Conservation (phyloP, 2,797 vertebrate genomes). For the Nyctibius grandis region DNA sequence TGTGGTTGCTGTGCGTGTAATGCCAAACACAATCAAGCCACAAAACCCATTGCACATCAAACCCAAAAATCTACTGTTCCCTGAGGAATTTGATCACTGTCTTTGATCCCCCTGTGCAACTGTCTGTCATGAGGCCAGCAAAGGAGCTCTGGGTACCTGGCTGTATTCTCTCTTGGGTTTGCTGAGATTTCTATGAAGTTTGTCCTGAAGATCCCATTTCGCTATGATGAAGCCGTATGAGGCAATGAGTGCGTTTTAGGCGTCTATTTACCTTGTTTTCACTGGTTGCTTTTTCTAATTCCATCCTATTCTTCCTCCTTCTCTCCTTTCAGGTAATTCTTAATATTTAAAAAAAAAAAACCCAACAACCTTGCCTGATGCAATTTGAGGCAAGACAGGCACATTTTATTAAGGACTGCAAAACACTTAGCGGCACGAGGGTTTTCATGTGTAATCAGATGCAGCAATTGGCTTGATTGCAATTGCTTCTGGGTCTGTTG, state of each 20-base stretch:
- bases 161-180: neutral
- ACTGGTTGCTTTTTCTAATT: neutral
- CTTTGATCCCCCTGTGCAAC: neutral
- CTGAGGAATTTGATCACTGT: neutral
- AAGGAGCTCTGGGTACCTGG: neutral
- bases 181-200: neutral
- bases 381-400: slow-evolving; percentile 17
- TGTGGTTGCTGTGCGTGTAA: neutral
- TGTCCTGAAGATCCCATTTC: neutral
- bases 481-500: slow-evolving; percentile 54
- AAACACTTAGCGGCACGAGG: neutral
- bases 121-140: neutral
- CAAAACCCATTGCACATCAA: neutral
- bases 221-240: neutral
- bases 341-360: neutral
- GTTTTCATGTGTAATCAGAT: slow-evolving; percentile 62
- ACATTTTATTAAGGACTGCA: slow-evolving; percentile 57
- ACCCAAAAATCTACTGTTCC: neutral
- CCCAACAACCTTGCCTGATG: neutral
- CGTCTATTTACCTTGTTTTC: neutral
- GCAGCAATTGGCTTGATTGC: slow-evolving; percentile 65
- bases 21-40: neutral
- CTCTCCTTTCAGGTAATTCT: neutral
- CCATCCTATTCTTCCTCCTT: neutral
- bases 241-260: neutral